Evolutionary conservation across 2,113 vertebrate genomes (phyloP).

Genomic region (Hippocampus zosterae): DNA sequence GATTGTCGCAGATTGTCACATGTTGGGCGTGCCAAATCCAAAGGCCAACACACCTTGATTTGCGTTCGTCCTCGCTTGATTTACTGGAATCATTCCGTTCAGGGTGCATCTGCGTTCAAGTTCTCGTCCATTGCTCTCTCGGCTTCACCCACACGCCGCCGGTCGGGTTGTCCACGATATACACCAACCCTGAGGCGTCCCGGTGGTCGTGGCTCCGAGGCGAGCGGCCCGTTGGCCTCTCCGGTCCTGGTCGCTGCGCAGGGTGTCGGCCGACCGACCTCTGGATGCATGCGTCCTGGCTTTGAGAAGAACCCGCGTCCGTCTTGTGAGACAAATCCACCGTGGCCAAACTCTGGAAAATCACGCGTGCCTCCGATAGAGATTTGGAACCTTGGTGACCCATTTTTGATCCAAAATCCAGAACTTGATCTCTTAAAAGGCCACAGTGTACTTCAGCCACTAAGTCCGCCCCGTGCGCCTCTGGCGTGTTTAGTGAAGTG

Average conservation of each 20-base stretch:
- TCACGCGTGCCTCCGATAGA: slow-evolving; percentile 35
- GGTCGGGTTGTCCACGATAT: slow-evolving; percentile 69
- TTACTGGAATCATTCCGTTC: neutral
- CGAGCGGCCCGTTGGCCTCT: slow-evolving; percentile 7
- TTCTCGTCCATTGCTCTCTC: slow-evolving; percentile 48
- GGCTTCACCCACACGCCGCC: slow-evolving; percentile 73
- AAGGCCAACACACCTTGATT: neutral
- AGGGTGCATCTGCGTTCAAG: slow-evolving; percentile 21
- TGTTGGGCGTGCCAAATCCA: neutral
- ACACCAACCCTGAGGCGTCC: slow-evolving; percentile 59
- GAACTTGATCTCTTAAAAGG: neutral
- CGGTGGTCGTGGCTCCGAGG: slow-evolving; percentile 34
- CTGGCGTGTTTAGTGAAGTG: slow-evolving; percentile 20
- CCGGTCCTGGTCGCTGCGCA: neutral
- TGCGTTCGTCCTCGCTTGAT: neutral
- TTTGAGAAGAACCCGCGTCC: slow-evolving; percentile 19
- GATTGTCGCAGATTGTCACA: neutral
- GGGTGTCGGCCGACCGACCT: slow-evolving; percentile 14
- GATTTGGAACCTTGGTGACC: slow-evolving; percentile 65
- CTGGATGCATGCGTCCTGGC: slow-evolving; percentile 33
- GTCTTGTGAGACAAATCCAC: slow-evolving; percentile 23
- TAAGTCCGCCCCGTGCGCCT: neutral
- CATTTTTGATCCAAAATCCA: slow-evolving; percentile 38
- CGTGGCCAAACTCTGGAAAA: slow-evolving; percentile 36
- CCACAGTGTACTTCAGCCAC: neutral